These are phyloP conservation scores for Oryzias curvinotus DNA, from an alignment of 2,113 vertebrate genomes.

Conservation along the genomic window DNA sequence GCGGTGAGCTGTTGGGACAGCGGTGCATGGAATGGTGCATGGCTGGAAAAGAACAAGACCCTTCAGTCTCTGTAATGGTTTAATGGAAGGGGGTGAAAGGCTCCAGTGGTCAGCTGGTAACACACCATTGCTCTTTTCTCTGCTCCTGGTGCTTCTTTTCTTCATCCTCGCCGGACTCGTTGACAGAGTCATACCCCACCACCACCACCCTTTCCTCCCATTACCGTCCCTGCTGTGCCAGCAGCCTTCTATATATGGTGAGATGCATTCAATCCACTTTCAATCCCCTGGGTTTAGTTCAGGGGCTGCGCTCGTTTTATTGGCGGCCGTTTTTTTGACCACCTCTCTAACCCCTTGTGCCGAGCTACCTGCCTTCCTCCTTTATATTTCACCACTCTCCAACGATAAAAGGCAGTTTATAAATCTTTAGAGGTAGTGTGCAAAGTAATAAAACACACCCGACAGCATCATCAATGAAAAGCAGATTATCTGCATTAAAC, in stretches of 20 bases:
- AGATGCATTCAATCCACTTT: constrained; percentile 73
- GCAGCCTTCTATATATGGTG: constrained; percentile 53
- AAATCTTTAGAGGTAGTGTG: constrained; percentile 20
- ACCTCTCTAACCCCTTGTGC: constrained; percentile 49
- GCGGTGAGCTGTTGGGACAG: constrained; percentile 33
- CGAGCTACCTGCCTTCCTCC: constrained; percentile 43
- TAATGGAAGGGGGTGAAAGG: constrained; percentile 53
- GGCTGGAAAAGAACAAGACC: constrained; percentile 46
- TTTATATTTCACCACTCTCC: constrained; percentile 40
- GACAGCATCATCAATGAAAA: not conserved
- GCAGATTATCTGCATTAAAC: constrained; percentile 9
- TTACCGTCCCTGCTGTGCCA: constrained; percentile 22
- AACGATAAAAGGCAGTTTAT: constrained; percentile 49
- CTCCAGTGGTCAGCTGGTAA: constrained; percentile 64
- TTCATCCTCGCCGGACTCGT: constrained; percentile 46
- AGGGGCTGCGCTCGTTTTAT: constrained; percentile 67
- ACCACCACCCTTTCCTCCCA: constrained; percentile 3
- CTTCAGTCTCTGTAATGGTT: constrained; percentile 51
- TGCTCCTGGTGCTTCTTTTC: constrained; percentile 46
- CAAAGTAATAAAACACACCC: constrained; percentile 26
- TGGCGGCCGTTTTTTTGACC: constrained; percentile 45
- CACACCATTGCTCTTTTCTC: constrained; percentile 60
- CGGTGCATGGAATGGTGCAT: constrained; percentile 26
- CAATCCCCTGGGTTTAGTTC: constrained; percentile 72
- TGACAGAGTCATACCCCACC: constrained; percentile 38